phyloP scores from a whole-genome alignment of 1,140 invertebrate species.

The Solenopsis invicta region DNA sequence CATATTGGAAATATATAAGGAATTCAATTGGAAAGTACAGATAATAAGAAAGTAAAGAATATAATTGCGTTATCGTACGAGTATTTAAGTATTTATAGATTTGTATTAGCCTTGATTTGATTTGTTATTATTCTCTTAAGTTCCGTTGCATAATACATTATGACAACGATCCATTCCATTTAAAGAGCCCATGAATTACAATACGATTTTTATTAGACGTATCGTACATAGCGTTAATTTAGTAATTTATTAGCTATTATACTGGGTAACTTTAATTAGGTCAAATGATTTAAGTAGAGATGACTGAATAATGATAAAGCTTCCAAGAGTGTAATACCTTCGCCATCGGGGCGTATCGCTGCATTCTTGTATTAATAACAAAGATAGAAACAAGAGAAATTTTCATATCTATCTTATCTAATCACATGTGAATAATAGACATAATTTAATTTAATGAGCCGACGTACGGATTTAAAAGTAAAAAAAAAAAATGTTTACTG shows the following conservation, averaged over 20 bases:
- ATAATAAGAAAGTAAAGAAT: neutral
- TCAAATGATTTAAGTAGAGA: slow-evolving; percentile 27
- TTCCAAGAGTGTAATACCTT: slow-evolving; percentile 21
- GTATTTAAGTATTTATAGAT: neutral
- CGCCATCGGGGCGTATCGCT: neutral
- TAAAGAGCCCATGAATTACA: neutral
- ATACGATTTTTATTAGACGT: neutral
- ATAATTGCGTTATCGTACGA: neutral
- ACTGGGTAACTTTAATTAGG: slow-evolving; percentile 11
- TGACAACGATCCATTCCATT: neutral
- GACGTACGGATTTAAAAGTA: neutral
- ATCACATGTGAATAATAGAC: neutral
- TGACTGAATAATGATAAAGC: slow-evolving; percentile 29
- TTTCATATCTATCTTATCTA: neutral
- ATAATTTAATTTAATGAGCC: slow-evolving; percentile 1
- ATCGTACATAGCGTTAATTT: neutral
- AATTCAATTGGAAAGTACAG: slow-evolving; percentile 6
- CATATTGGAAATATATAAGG: neutral
- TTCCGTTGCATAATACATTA: neutral
- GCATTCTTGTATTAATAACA: slow-evolving; percentile 2
- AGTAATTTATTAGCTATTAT: slow-evolving; percentile 36
- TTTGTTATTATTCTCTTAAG: slow-evolving; percentile 6
- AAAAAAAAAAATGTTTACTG: neutral
- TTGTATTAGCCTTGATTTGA: slow-evolving; percentile 4
- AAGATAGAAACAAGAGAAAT: neutral